Evolutionary conservation across 2,113 vertebrate genomes (phyloP).

Genomic region (Lophotis ruficrista): DNA sequence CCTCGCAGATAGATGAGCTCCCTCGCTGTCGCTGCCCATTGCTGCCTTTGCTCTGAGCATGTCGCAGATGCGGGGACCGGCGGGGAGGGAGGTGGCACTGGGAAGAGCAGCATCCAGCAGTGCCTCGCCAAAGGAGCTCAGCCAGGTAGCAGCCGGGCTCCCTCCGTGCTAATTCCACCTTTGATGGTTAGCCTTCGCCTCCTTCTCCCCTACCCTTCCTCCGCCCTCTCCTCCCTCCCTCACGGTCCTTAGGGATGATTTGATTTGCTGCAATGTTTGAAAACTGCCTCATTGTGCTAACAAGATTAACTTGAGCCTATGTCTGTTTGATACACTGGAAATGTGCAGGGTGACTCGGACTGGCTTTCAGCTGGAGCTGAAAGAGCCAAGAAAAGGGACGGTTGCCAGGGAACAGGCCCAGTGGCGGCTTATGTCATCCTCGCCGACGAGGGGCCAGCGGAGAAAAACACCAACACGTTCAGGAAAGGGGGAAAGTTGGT

Average conservation of each 20-base stretch:
- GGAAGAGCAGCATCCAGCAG: background rate
- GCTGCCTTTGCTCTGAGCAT: constrained; percentile 27
- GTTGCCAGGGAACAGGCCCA: constrained; percentile 86
- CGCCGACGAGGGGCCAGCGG: constrained; percentile 42
- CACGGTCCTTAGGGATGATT: constrained; percentile 83
- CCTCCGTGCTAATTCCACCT: constrained; percentile 75
- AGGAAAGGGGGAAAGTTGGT: background rate
- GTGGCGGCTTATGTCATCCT: constrained; percentile 71
- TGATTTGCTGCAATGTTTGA: constrained; percentile 88
- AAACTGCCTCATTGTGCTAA: constrained; percentile 88
- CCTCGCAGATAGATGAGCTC: constrained; percentile 81
- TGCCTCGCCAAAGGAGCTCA: constrained; percentile 14
- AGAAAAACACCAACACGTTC: constrained; percentile 34
- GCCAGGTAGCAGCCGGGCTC: constrained; percentile 71
- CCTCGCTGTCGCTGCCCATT: constrained; percentile 63
- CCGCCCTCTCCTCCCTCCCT: constrained; percentile 41
- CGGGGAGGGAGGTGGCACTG: background rate
- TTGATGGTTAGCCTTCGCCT: constrained; percentile 66
- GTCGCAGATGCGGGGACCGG: background rate
- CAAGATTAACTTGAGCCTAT: constrained; percentile 86
- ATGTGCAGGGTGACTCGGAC: constrained; percentile 83
- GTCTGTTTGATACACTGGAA: constrained; percentile 83
- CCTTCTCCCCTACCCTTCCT: background rate
- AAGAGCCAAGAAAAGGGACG: constrained; percentile 74
- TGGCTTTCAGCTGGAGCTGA: constrained; percentile 76